Percentiles rank a stretch among this genome's conserved stretches.
Evolutionary conservation across 2,888 invertebrate species (phyloP).

Genomic region (Adineta ricciae): DNA sequence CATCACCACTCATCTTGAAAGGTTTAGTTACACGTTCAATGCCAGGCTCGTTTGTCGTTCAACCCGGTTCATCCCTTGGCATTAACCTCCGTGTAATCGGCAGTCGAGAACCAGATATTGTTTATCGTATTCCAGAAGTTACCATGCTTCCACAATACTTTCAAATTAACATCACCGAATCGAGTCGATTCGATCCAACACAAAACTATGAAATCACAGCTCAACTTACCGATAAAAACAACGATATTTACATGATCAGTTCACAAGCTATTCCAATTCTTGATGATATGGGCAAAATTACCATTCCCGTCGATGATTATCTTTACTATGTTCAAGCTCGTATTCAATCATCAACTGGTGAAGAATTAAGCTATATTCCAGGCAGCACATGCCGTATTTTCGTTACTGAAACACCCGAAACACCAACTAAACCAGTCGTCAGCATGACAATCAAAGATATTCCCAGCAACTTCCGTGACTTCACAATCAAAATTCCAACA

Average conservation of each 20-base stretch:
- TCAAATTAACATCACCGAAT: neutral
- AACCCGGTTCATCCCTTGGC: neutral
- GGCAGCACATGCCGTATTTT: neutral
- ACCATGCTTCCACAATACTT: neutral
- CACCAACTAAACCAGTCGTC: neutral
- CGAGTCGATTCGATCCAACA: neutral
- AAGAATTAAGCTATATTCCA: neutral
- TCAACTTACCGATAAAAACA: neutral
- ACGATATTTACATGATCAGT: neutral
- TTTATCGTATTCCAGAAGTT: neutral
- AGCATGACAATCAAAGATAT: neutral
- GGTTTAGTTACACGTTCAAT: neutral
- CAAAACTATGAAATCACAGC: neutral
- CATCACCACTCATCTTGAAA: neutral
- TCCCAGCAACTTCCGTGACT: neutral
- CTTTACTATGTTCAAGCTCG: neutral
- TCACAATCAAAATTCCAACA: neutral
- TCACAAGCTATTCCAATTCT: neutral
- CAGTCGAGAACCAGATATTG: neutral
- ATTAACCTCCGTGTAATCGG: neutral
- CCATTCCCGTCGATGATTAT: neutral
- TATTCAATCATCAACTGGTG: neutral
- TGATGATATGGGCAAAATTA: neutral
- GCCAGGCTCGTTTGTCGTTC: neutral
- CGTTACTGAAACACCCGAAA: neutral